Evolutionary conservation across 2,113 vertebrate species (phyloP).

Genomic region (Rhodinocichla rosea): DNA sequence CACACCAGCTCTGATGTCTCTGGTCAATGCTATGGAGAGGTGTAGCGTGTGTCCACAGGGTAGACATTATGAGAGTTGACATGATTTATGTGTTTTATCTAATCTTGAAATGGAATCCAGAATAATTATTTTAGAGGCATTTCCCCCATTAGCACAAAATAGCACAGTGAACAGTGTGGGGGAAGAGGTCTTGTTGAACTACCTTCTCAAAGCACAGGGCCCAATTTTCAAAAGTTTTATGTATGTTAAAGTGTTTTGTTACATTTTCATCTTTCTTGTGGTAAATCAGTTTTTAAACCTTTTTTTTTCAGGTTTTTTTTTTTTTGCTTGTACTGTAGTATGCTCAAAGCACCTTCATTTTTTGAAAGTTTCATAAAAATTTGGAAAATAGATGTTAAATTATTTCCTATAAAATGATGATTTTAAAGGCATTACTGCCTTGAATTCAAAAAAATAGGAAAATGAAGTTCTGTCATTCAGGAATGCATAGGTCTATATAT

Average conservation of each 20-base stretch:
- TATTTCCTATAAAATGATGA: conserved; percentile 44
- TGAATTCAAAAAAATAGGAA: conserved; percentile 24
- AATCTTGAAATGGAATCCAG: neutral
- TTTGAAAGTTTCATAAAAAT: conserved; percentile 50
- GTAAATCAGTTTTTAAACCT: conserved; percentile 40
- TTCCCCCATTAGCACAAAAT: conserved; percentile 27
- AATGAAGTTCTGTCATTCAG: conserved; percentile 50
- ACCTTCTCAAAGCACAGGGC: conserved; percentile 58
- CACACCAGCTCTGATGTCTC: neutral
- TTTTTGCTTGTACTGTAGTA: conserved; percentile 69
- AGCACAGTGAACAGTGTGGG: conserved; percentile 60
- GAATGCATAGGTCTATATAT: conserved; percentile 48
- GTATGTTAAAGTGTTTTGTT: conserved; percentile 46
- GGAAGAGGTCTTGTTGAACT: conserved; percentile 40
- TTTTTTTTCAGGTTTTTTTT: neutral
- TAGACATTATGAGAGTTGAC: neutral
- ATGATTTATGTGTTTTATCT: conserved; percentile 15
- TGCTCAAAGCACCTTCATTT: conserved; percentile 65
- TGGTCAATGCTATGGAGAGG: neutral
- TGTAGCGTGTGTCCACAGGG: neutral
- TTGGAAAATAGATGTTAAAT: conserved; percentile 60
- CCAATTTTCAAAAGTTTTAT: conserved; percentile 65
- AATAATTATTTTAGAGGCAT: neutral
- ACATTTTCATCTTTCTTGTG: conserved; percentile 45
- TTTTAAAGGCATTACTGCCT: conserved; percentile 60